These are phyloP conservation scores for Criorhina ranunculi DNA, from an alignment of 2,888 invertebrate genomes.

Conservation along the genomic window DNA sequence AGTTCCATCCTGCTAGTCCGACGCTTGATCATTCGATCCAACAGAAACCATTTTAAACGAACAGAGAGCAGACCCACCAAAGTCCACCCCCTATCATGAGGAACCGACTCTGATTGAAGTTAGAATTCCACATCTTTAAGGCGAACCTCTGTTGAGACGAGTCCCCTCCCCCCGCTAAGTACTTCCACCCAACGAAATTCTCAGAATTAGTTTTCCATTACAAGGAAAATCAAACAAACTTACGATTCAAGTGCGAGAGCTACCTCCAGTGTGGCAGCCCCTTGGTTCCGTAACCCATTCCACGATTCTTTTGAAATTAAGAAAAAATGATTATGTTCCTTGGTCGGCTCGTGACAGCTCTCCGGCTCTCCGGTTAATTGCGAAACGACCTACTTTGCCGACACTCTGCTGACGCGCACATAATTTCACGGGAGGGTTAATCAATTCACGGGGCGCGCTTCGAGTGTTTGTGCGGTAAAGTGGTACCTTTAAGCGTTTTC, in stretches of 20 bases:
- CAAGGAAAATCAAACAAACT: conserved; percentile 12
- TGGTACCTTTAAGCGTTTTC: conserved; percentile 22
- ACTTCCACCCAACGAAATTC: neutral
- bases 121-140: too few species aligned
- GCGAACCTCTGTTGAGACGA: too few species aligned
- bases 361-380: conserved; percentile 3
- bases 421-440: conserved; percentile 23
- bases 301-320: too few species aligned
- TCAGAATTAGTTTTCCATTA: conserved; percentile 8
- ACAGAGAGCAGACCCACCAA: too few species aligned
- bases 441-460: conserved; percentile 29
- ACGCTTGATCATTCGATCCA: too few species aligned
- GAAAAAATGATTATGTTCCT: conserved; percentile 1
- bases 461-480: conserved; percentile 16
- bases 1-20: too few species aligned
- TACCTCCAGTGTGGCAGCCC: neutral
- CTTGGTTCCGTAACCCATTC: too few species aligned
- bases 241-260: neutral
- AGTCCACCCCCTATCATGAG: too few species aligned
- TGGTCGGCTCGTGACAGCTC: conserved; percentile 1
- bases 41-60: too few species aligned
- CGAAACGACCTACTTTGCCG: conserved; percentile 1
- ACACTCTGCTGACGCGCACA: conserved; percentile 7
- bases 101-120: too few species aligned
- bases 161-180: too few species aligned